Evolutionary conservation across 2,113 vertebrate genomes (phyloP).

Genomic region (Plotosus lineatus): DNA sequence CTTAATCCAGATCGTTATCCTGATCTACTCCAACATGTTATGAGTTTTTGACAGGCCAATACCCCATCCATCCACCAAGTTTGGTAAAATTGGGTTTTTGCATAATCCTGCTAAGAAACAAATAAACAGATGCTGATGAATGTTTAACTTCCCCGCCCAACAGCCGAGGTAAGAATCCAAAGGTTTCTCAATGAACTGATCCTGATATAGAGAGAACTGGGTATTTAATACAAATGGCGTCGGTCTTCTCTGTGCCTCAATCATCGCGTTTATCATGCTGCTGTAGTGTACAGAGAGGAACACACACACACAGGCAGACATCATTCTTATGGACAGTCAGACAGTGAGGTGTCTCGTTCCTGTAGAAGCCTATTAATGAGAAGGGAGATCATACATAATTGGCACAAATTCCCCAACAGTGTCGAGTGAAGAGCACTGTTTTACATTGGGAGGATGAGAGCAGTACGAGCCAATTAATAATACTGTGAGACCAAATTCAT

Average conservation of each 20-base stretch:
- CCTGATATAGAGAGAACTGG: background rate
- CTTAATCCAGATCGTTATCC: too few species aligned
- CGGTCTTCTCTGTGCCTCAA: background rate
- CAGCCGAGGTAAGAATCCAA: too few species aligned
- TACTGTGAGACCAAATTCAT: background rate
- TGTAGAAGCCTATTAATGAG: conserved; percentile 24
- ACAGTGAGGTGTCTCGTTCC: conserved; percentile 21
- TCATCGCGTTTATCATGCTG: background rate
- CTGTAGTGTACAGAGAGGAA: conserved; percentile 10
- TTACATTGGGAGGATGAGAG: conserved; percentile 1
- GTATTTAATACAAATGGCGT: background rate
- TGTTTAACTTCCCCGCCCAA: too few species aligned
- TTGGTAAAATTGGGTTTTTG: too few species aligned
- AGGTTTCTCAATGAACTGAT: background rate
- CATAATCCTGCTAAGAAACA: too few species aligned
- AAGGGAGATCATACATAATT: conserved; percentile 21
- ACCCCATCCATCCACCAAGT: too few species aligned
- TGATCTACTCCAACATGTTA: too few species aligned
- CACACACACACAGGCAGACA: conserved; percentile 23
- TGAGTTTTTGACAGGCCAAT: too few species aligned
- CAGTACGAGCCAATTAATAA: background rate
- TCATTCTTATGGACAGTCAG: conserved; percentile 17
- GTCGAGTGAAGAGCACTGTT: conserved; percentile 1
- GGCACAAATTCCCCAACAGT: conserved; percentile 3
- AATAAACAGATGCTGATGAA: too few species aligned